Base-by-base conservation (phyloP, 2,888 invertebrate genomes). In the Acronicta alni region DNA sequence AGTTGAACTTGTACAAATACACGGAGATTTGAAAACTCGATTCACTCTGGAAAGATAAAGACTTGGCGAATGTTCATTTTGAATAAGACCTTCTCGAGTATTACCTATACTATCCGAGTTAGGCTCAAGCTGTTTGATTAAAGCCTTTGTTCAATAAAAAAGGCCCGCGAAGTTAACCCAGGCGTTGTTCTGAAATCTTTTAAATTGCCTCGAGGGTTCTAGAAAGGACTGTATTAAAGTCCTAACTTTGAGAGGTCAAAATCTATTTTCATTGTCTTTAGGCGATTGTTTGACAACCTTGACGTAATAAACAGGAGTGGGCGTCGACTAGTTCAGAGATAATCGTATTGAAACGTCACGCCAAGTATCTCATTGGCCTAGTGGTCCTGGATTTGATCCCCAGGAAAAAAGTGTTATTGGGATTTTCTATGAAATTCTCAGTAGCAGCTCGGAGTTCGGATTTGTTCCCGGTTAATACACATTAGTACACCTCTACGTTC, bases 81-180 rank as follows among this genome's bases (percentile, higher is more conserved):
- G 42, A 47, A 60, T 39, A 41, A 67, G 23, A 51, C 37, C 14
- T 53, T 32, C 38, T 45, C 41, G 58, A 69, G 47, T 37, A 54
- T 46, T 26, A 43, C 46, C 47, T 52, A 37, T 30, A 49, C n/a
- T 49, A 57, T 61, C 56, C 54, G 56, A 42, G 49, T 70, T 52
- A 64, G 32, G 46, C 53, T 56, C 30, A 35, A 68, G 35, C 45
- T 54, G 59, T 65, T 72, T 62, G 56, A 61, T 60, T 53, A 52
- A 58, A 56, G 41, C 57, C 51, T 69, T 72, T 65, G 65, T 72
- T 57, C 52, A 59, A 62, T 62, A 71, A 71, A 71, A 71, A 68
- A 48, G 45, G 59, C 42, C 45, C 38, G 32, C 26, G 14, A 57
- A 64, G 46, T 56, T 52, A 56, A 59, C 58, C 45, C 44, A 57